phyloP scores from a whole-genome alignment of 1,140 invertebrate genomes.

The Cyrtorhinus lividipennis region DNA sequence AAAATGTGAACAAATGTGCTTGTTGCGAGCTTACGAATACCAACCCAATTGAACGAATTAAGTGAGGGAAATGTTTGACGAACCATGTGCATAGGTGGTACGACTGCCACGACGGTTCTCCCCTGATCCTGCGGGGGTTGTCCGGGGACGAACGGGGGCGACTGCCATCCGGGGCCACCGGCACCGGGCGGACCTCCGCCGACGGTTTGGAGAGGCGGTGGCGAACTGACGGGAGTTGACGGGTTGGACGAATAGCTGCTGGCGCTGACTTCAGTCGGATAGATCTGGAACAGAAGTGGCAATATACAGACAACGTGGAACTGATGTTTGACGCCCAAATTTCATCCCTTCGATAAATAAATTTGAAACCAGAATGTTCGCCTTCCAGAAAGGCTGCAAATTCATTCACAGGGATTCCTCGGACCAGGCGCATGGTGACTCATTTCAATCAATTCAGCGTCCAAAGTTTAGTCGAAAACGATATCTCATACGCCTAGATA shows the following conservation, averaged over 20 bases:
- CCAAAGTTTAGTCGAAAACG: too few relatives aligned
- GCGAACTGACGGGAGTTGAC: slow-evolving; percentile 71
- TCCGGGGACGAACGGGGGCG: slow-evolving; percentile 26
- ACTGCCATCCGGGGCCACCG: slow-evolving; percentile 27
- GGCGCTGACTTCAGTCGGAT: slow-evolving; percentile 73
- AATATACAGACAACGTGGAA: too few relatives aligned
- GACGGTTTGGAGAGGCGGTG: slow-evolving; percentile 40
- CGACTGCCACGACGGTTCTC: background rate
- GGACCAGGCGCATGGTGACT: too few relatives aligned
- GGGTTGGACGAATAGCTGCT: slow-evolving; percentile 88
- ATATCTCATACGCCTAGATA: too few relatives aligned
- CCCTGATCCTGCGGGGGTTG: slow-evolving; percentile 21
- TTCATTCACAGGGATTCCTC: too few relatives aligned
- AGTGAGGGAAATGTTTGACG: slow-evolving; percentile 23
- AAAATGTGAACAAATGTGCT: too few relatives aligned
- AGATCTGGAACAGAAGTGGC: slow-evolving; percentile 47
- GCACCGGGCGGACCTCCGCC: slow-evolving; percentile 25
- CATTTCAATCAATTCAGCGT: too few relatives aligned
- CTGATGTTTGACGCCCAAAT: background rate
- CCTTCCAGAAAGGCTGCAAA: too few relatives aligned
- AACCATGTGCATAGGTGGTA: slow-evolving; percentile 33
- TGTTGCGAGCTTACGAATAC: too few relatives aligned
- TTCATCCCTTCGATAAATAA: background rate
- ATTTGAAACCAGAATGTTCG: too few relatives aligned
- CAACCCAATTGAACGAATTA: too few relatives aligned